phyloP scores from a whole-genome alignment of 2,888 invertebrate genomes.

The Agonopterix subpropinquella region DNA sequence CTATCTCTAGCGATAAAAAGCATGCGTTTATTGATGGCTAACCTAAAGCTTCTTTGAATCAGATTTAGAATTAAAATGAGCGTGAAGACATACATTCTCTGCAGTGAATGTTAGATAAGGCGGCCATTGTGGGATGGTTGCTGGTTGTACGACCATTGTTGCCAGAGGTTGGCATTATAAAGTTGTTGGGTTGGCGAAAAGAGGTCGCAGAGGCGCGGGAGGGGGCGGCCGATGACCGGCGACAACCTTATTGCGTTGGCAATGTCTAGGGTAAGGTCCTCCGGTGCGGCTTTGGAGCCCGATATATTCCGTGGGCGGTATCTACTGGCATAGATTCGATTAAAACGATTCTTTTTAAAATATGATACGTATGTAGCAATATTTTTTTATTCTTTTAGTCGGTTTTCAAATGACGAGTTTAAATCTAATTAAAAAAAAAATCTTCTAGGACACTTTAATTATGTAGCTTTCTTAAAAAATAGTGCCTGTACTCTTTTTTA shows the following conservation, averaged over 20 bases:
- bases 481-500: no score
- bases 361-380: no score
- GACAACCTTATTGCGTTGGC: conserved; percentile 59
- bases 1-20: no score
- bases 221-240: conserved; percentile 63
- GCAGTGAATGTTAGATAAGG: conserved; percentile 27
- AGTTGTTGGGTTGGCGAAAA: conserved; percentile 46
- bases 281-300: conserved; percentile 34
- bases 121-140: conserved; percentile 29
- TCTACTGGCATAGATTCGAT: no score
- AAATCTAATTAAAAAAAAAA: no score
- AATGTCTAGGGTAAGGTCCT: conserved; percentile 71
- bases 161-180: conserved; percentile 32
- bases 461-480: no score
- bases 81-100: conserved; percentile 5
- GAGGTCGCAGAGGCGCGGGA: conserved; percentile 55
- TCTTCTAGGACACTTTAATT: no score
- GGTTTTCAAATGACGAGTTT: no score
- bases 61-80: neutral
- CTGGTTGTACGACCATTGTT: conserved; percentile 27
- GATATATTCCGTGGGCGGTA: conserved; percentile 36
- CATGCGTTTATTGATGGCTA: no score
- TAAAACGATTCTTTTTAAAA: no score
- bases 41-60: no score
- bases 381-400: no score